A percentile compares a stretch with the other conserved stretches of the same genome.
phyloP scores from a whole-genome alignment of 2,113 vertebrate genomes.

The Pycnonotus jocosus region DNA sequence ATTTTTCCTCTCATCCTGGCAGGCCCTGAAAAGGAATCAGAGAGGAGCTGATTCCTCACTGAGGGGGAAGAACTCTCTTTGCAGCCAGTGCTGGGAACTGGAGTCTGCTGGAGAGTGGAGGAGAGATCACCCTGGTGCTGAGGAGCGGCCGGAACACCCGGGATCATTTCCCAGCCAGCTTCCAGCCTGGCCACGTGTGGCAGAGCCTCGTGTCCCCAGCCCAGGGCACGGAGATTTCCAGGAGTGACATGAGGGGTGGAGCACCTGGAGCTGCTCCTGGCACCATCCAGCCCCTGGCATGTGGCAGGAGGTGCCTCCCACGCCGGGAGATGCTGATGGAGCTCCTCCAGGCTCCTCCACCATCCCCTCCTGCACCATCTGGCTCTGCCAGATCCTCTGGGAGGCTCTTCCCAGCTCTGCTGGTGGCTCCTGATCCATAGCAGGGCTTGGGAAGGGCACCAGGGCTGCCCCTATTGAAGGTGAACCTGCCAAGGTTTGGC shows the following conservation, averaged over 20 bases:
- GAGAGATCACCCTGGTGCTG: accelerated
- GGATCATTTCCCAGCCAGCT: accelerated
- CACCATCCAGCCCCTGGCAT: neutral
- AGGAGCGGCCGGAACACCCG: neutral
- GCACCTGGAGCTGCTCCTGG: neutral
- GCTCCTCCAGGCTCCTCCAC: neutral
- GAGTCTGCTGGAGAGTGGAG: neutral
- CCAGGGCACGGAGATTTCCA: neutral
- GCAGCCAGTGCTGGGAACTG: neutral
- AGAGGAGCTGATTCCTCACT: neutral
- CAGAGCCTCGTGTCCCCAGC: neutral
- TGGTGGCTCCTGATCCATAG: neutral
- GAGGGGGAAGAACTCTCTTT: neutral
- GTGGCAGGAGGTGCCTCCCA: neutral
- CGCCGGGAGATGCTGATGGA: accelerated
- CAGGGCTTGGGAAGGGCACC: neutral
- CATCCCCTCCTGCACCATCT: neutral
- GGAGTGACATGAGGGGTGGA: neutral
- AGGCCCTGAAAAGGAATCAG: neutral
- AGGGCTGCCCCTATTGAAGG: neutral
- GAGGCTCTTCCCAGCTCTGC: neutral
- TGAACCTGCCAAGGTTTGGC: neutral
- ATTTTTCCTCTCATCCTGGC: neutral
- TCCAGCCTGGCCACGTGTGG: neutral
- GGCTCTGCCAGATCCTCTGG: neutral